These are phyloP conservation scores for Eupithecia subfuscata DNA, from an alignment of 2,888 invertebrate genomes.

Conservation along the genomic window DNA sequence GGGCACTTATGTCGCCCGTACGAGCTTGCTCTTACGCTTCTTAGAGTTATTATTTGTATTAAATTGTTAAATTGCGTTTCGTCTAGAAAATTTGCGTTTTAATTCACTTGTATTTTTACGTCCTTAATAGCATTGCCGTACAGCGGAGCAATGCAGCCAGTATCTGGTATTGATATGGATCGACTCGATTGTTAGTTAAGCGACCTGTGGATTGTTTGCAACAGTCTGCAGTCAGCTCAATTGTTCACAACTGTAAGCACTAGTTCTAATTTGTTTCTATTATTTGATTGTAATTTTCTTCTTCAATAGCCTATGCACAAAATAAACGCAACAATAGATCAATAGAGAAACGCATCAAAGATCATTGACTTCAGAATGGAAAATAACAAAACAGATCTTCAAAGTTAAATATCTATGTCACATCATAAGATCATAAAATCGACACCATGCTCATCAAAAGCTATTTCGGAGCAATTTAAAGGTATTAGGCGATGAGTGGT, in stretches of 20 bases:
- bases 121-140: neutral
- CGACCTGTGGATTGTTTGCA: too few relatives aligned
- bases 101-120: neutral
- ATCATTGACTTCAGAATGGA: slow-evolving; percentile 7
- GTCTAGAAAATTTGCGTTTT: slow-evolving; percentile 24
- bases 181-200: too few relatives aligned
- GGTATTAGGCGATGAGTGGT: slow-evolving; percentile 64
- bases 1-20: slow-evolving; percentile 56
- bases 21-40: slow-evolving; percentile 52
- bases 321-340: slow-evolving; percentile 10
- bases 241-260: too few relatives aligned
- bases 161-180: too few relatives aligned
- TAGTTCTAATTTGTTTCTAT: too few relatives aligned
- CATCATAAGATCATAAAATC: slow-evolving; percentile 54
- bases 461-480: slow-evolving; percentile 67
- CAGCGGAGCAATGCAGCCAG: too few relatives aligned
- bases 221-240: too few relatives aligned
- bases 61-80: slow-evolving; percentile 54
- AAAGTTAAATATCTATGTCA: slow-evolving; percentile 43
- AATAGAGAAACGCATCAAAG: too few relatives aligned
- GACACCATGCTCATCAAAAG: slow-evolving; percentile 56
- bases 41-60: slow-evolving; percentile 58
- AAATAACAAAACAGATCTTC: slow-evolving; percentile 47
- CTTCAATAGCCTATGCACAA: neutral
- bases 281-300: too few relatives aligned